Percentiles rank a stretch among this genome's conserved stretches.
phyloP scores from a whole-genome alignment of 2,113 vertebrate genomes.

The Leucosticte australis region DNA sequence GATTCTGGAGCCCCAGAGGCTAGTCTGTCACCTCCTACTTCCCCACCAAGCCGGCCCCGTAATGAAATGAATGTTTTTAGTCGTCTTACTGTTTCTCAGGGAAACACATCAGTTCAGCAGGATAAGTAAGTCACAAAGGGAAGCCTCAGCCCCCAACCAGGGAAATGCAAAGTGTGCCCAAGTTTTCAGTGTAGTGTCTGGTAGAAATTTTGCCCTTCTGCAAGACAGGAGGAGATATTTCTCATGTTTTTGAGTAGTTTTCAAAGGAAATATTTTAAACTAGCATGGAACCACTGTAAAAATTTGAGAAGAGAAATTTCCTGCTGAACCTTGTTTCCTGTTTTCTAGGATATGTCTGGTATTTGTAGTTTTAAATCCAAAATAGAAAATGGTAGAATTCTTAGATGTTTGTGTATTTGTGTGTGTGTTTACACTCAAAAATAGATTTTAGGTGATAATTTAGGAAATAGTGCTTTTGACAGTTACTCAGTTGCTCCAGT shows the following conservation, averaged over 20 bases:
- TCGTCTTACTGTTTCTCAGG: conserved; percentile 80
- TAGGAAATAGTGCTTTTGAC: neutral
- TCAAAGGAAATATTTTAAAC: neutral
- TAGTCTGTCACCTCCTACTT: conserved; percentile 84
- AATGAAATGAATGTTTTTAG: conserved; percentile 86
- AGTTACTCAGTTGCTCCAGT: neutral
- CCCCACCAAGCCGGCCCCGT: conserved; percentile 83
- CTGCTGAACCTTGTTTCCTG: conserved; percentile 73
- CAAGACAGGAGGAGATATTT: conserved; percentile 8
- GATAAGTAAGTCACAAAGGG: conserved; percentile 80
- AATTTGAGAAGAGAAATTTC: conserved; percentile 54
- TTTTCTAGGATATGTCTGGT: conserved; percentile 1
- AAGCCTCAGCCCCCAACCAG: conserved; percentile 46
- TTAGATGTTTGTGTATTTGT: conserved; percentile 4
- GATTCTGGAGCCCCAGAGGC: conserved; percentile 88
- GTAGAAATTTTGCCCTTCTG: conserved; percentile 14
- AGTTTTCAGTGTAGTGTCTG: conserved; percentile 1
- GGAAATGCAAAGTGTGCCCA: neutral
- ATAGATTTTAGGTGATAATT: neutral
- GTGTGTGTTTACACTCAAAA: neutral
- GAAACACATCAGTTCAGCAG: conserved; percentile 75
- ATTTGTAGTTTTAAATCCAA: conserved; percentile 1
- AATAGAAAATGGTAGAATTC: neutral
- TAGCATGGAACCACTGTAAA: neutral
- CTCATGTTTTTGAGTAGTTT: neutral